Conservation (phyloP, 2,797 vertebrate genomes). For the Microcaecilia unicolor region DNA sequence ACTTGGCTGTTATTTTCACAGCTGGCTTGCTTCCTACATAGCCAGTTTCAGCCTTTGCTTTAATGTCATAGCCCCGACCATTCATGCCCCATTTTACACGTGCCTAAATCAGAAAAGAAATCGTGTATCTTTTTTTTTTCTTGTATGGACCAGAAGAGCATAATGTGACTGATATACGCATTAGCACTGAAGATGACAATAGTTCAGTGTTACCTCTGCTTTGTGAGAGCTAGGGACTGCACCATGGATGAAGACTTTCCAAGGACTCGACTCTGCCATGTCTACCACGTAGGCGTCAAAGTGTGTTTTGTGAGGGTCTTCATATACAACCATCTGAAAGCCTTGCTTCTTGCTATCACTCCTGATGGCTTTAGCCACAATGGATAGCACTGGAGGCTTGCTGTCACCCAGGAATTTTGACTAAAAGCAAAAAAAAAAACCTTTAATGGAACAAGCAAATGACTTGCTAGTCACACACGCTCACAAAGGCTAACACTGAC, state of each 20-base stretch:
- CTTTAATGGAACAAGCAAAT: no score
- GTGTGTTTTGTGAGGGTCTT: conserved; percentile 39
- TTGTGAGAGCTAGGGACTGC: conserved; percentile 62
- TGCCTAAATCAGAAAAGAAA: conserved; percentile 36
- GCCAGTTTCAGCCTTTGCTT: conserved; percentile 57
- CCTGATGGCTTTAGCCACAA: conserved; percentile 51
- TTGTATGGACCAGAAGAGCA: no score
- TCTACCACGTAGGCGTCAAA: conserved; percentile 62
- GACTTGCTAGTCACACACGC: no score
- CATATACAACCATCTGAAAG: conserved; percentile 61
- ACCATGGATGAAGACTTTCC: conserved; percentile 66
- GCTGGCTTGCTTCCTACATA: conserved; percentile 53
- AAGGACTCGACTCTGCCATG: conserved; percentile 54
- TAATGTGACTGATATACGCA: no score
- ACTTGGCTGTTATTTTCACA: conserved; percentile 51
- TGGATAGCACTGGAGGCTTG: conserved; percentile 43
- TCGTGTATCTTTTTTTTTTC: no score
- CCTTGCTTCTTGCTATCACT: conserved; percentile 51
- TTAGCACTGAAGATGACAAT: fast-evolving
- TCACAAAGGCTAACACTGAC: neutral
- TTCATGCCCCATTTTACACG: conserved; percentile 63
- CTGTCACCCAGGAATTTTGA: conserved; percentile 48
- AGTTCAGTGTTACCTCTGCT: conserved; percentile 53
- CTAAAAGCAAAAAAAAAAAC: conserved; percentile 35
- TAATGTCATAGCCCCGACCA: conserved; percentile 58